Base-by-base conservation (phyloP, 2,888 invertebrate species). In the Steromphala cineraria region DNA sequence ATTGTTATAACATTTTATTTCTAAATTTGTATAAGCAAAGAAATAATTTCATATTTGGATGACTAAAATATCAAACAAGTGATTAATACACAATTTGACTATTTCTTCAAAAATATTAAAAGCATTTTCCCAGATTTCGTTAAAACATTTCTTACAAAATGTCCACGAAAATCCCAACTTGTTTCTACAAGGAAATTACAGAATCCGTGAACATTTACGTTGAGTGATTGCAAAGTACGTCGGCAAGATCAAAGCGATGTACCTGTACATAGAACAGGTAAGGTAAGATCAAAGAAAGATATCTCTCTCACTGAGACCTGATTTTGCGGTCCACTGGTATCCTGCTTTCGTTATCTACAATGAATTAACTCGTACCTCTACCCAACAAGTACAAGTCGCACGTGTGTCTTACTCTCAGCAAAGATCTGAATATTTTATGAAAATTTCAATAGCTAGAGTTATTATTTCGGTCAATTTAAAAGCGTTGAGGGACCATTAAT, bases 211-310 rank as follows among this genome's bases (percentile, higher is more conserved):
- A 46, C 46, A 46, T 46, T 46, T 46, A 46, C 46, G 46, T 46
- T 46, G 36, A 36, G 71, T 71, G 40, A 71, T 36, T 71, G 71
- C 24, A 28, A 71, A 71, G 40, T 36, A 36, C 19, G 71, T 7
- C 71, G 71, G 71, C 71, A 40, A 71, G 71, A 71, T 71, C 71
- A 71, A 71, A 71, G 71, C 71, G 8, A 31, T n/a, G 31, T 40
- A 19, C 71, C 40, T 71, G 15, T 71, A 71, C 71, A 36, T 71
- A 19, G 28, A 19, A 36, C 71, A 71, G 40, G 71, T 71, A 71
- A 71, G 36, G 31, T 71, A 31, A 71, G 40, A 71, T 71, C 36
- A 71, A 71, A 71, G 71, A 36, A 17, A 71, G 71, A 17, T 31
- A 36, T 28, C 36, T 71, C 36, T 15, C 36, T 71, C 8, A 71